phyloP scores from a whole-genome alignment of 2,797 vertebrate species.

The Emydoidea blandingii region DNA sequence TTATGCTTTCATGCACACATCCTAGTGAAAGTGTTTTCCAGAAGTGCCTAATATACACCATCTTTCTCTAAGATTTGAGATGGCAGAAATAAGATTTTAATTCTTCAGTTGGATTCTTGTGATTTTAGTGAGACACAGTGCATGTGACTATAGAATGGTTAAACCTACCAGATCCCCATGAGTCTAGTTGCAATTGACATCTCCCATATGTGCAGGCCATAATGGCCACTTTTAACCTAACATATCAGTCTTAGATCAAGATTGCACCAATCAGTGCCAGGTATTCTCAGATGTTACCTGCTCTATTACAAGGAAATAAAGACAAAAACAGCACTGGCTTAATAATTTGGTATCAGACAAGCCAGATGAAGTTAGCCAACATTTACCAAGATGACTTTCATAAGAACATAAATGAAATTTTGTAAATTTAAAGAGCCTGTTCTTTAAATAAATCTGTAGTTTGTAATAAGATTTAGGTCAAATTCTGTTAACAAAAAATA shows the following conservation, averaged over 20 bases:
- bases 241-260: neutral
- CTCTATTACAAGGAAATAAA: neutral
- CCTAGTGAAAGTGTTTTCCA: neutral
- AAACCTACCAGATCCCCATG: neutral
- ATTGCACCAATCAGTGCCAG: neutral
- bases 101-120: neutral
- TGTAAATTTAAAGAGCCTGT: neutral
- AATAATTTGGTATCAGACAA: neutral
- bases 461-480: neutral
- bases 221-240: neutral
- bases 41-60: neutral
- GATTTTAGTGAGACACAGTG: neutral
- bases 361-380: conserved; percentile 5
- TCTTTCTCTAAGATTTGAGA: neutral
- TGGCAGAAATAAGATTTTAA: neutral
- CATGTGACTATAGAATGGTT: neutral
- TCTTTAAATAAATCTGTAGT: neutral
- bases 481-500: conserved; percentile 25
- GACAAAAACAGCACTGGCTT: neutral
- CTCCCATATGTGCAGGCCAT: neutral
- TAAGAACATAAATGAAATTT: conserved; percentile 9
- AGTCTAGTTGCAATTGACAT: neutral
- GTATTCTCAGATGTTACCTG: neutral
- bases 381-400: conserved; percentile 1
- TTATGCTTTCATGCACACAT: neutral